Evolutionary conservation across 2,797 vertebrate genomes (phyloP).

Genomic region (Pseudocheirus occidentalis): DNA sequence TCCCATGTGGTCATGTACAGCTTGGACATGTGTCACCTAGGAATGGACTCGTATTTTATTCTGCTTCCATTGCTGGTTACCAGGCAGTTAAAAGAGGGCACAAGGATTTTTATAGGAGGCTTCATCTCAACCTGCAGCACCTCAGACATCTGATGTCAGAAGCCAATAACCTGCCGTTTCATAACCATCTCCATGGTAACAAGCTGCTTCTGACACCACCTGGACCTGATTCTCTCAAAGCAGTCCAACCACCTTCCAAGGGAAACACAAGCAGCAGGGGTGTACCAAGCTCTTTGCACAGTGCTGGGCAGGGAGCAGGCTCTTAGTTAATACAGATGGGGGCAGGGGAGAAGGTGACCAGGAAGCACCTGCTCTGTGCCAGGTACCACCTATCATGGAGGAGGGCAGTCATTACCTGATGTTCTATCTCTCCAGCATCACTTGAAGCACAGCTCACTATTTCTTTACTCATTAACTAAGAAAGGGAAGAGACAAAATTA

Average conservation of each 20-base stretch:
- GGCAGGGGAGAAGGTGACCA: background rate
- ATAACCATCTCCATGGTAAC: background rate
- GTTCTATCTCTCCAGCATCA: conserved; percentile 91
- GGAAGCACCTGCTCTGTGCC: background rate
- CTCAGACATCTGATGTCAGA: background rate
- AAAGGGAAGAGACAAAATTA: conserved; percentile 71
- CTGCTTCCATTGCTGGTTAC: background rate
- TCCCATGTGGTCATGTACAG: background rate
- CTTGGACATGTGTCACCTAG: background rate
- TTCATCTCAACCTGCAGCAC: background rate
- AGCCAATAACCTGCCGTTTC: background rate
- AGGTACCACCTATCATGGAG: too few species aligned
- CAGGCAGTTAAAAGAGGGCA: background rate
- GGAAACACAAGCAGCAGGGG: background rate
- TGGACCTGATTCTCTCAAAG: background rate
- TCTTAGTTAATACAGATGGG: background rate
- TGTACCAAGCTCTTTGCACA: background rate
- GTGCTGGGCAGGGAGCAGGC: background rate
- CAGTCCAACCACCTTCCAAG: background rate
- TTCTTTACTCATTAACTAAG: conserved; percentile 95
- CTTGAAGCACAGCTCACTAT: conserved; percentile 82
- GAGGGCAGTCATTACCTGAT: conserved; percentile 87
- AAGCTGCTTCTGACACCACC: background rate
- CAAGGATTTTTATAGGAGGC: background rate
- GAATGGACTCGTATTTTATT: background rate